A percentile compares a stretch with the other conserved stretches of the same genome.
phyloP scores from a whole-genome alignment of 64 coral and sea anemone species.

The Pocillopora verrucosa region DNA sequence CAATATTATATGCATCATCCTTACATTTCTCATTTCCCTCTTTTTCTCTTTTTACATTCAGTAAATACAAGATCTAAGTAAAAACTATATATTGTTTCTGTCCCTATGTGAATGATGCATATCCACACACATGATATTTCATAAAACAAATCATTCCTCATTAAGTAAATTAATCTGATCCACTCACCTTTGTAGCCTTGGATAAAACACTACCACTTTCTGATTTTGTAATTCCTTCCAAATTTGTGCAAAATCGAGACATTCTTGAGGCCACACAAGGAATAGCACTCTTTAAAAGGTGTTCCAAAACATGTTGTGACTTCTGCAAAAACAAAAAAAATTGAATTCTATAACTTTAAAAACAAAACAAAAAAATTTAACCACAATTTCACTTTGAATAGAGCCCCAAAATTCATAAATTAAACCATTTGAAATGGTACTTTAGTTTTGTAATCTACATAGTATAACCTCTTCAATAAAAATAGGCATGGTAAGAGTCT shows the following conservation, averaged over 20 bases:
- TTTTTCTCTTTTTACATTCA: slow-evolving; percentile 24
- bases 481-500: too few species aligned
- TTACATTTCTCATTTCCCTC: neutral
- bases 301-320: slow-evolving; percentile 43
- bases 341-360: too few species aligned
- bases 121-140: too few species aligned
- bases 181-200: slow-evolving; percentile 51
- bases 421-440: too few species aligned
- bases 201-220: slow-evolving; percentile 26
- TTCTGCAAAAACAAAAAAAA: slow-evolving; percentile 12
- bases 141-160: too few species aligned
- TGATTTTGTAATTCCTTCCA: slow-evolving; percentile 16
- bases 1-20: neutral
- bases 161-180: neutral
- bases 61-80: slow-evolving; percentile 10
- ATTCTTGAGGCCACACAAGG: slow-evolving; percentile 27
- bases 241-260: slow-evolving; percentile 22
- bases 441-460: too few species aligned
- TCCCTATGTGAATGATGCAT: neutral
- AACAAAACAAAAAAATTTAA: too few species aligned
- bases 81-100: neutral
- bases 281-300: slow-evolving; percentile 55
- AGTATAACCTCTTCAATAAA: too few species aligned
- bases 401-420: too few species aligned
- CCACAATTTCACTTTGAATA: too few species aligned